Evolutionary conservation across 2,797 vertebrate genomes (phyloP).

Genomic region (Stomatorhinus walkeri): DNA sequence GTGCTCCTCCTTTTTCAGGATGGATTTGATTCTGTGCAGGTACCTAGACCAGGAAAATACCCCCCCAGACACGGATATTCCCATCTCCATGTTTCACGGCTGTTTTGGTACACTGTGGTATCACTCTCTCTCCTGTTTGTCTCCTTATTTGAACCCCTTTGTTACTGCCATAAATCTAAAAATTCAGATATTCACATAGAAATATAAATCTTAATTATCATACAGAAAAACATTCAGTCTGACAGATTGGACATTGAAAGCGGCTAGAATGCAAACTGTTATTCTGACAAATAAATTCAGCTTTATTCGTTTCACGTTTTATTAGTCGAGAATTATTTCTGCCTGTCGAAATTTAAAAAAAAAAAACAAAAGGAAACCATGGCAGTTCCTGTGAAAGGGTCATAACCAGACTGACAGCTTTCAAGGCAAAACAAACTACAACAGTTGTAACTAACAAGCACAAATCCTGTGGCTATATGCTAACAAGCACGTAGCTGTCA

Average conservation of each 20-base stretch:
- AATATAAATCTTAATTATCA: background rate
- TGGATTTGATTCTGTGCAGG: background rate
- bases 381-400: background rate
- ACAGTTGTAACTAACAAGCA: conserved; percentile 15
- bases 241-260: background rate
- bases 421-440: conserved; percentile 2
- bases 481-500: conserved; percentile 21
- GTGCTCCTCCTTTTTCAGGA: background rate
- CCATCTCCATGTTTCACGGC: background rate
- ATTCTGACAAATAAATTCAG: background rate
- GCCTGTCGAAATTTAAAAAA: background rate
- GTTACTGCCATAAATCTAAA: background rate
- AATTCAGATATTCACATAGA: background rate
- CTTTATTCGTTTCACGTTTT: background rate
- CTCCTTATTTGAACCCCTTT: background rate
- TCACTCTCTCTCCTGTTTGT: background rate
- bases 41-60: background rate
- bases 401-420: background rate
- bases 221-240: background rate
- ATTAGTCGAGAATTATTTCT: background rate
- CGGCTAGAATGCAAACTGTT: background rate
- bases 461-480: conserved; percentile 3
- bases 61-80: background rate
- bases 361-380: background rate
- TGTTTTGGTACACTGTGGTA: background rate